Evolutionary conservation across 1,140 invertebrate genomes (phyloP).

Genomic region (Drosophila obscura): DNA sequence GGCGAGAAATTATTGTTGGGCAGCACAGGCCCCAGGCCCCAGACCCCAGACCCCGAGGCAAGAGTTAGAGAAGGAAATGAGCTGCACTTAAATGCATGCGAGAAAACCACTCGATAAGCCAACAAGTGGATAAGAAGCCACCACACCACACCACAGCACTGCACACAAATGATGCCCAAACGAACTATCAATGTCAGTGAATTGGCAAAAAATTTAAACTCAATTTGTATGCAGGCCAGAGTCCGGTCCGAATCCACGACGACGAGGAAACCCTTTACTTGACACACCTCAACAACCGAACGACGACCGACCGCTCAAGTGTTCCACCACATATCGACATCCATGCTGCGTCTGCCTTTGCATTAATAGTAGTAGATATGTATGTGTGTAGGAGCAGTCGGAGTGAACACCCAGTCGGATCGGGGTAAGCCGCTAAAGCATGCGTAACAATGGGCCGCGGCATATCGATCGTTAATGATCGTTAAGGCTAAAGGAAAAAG

Average conservation of each 20-base stretch:
- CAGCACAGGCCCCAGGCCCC: constrained; percentile 5
- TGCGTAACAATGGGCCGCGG: constrained; percentile 65
- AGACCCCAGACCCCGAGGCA: constrained; percentile 18
- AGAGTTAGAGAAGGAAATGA: constrained; percentile 75
- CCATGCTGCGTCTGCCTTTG: constrained; percentile 57
- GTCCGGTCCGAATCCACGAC: constrained; percentile 30
- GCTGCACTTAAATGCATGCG: constrained; percentile 81
- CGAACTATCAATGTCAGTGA: constrained; percentile 83
- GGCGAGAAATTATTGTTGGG: constrained; percentile 51
- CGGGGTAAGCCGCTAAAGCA: constrained; percentile 73
- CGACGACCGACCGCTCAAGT: constrained; percentile 56
- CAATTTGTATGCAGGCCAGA: constrained; percentile 81
- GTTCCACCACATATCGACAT: constrained; percentile 39
- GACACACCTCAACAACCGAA: constrained; percentile 70
- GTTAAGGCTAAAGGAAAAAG: constrained; percentile 60
- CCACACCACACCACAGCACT: constrained; percentile 50
- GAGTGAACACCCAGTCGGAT: constrained; percentile 63
- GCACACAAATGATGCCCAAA: constrained; percentile 81
- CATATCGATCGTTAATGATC: constrained; percentile 79
- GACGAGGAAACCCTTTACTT: constrained; percentile 76
- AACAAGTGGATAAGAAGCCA: constrained; percentile 83
- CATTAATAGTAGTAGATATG: constrained; percentile 59
- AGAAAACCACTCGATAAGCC: constrained; percentile 81
- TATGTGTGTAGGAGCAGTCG: not conserved
- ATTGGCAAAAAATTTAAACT: constrained; percentile 83